Base-by-base conservation (phyloP, 1,140 invertebrate species). In the Luehdorfia chinensis region DNA sequence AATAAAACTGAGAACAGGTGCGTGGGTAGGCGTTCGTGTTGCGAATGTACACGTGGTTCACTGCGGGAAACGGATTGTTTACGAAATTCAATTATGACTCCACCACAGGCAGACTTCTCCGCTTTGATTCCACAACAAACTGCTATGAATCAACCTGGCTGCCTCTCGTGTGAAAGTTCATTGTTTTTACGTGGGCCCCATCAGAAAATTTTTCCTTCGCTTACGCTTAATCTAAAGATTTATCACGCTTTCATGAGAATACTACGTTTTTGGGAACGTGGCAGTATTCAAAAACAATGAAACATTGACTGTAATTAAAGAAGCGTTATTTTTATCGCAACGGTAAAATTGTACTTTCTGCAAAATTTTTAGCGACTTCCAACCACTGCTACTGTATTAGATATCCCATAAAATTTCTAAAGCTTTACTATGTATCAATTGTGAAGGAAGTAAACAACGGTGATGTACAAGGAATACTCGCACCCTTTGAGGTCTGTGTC, bases 21-120 rank as follows among this genome's bases (percentile, higher is more conserved):
- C 55, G 59, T 60, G 52, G 27, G 30, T 4, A 2, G 43, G 44
- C 21, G 49, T 53, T 50, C 62, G 64, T 68, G 69, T 57, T 53
- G 31, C 46, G 69, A 66, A 71, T 31, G 12, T 31, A 31, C 72
- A 41, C 46, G 25, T 25, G 44, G 30, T 41, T 36, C 47, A 51
- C 37, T 28, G 50, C 66, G 71, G 59, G 66, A 66, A 81, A 85
- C 68, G 67, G 64, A 85, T 84, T 80, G 81, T 84, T 84, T 65
- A 67, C 70, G 58, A 85, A 85, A 85, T 77, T 73, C 67, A 81
- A 84, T 85, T 85, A 85, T 60, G 48, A 52, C 58, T 58, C 55
- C 64, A 66, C 75, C 75, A 53, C 75, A 71, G 50, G 47, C 62
- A 55, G 53, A 62, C 52, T 59, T 57, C n/a, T n/a, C n/a, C 59